Conservation (phyloP, 2,888 invertebrate species). For the Leucophenga maculata region DNA sequence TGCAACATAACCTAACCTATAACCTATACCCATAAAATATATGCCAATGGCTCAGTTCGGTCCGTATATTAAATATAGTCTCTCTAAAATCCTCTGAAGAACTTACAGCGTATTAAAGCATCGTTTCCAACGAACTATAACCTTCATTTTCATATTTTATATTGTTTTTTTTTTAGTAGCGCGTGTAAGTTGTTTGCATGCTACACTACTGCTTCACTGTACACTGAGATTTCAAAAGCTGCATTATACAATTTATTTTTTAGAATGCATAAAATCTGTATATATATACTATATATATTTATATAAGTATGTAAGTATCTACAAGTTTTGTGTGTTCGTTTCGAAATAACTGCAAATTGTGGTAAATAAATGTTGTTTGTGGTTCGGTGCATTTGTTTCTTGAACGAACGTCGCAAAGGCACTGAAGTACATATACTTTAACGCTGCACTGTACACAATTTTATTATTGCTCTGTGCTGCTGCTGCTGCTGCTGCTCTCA, state of each 20-base stretch:
- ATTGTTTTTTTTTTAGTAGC: not conserved
- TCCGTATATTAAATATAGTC: too few species aligned
- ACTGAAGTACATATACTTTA: not conserved
- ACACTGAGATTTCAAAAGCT: not conserved
- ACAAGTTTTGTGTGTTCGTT: not conserved
- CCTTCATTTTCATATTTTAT: not conserved
- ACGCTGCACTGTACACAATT: not conserved
- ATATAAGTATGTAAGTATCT: not conserved
- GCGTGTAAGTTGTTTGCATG: not conserved
- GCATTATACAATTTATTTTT: not conserved
- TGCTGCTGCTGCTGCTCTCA: too few species aligned
- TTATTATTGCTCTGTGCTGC: constrained; percentile 6
- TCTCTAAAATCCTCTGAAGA: too few species aligned
- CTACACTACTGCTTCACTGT: not conserved
- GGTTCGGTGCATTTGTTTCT: not conserved
- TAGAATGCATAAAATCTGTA: not conserved
- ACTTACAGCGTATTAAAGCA: too few species aligned
- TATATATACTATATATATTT: too few species aligned
- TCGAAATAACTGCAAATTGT: constrained; percentile 23
- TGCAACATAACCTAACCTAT: too few species aligned
- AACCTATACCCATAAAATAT: too few species aligned
- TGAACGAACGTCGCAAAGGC: not conserved
- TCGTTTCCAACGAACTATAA: too few species aligned
- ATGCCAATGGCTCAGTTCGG: too few species aligned
- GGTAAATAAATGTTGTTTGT: constrained; percentile 26